Evolutionary conservation across 2,797 vertebrate species (phyloP), one percentile per base, ranked within the genome.

Genomic region (Poecilia velifera): DNA sequence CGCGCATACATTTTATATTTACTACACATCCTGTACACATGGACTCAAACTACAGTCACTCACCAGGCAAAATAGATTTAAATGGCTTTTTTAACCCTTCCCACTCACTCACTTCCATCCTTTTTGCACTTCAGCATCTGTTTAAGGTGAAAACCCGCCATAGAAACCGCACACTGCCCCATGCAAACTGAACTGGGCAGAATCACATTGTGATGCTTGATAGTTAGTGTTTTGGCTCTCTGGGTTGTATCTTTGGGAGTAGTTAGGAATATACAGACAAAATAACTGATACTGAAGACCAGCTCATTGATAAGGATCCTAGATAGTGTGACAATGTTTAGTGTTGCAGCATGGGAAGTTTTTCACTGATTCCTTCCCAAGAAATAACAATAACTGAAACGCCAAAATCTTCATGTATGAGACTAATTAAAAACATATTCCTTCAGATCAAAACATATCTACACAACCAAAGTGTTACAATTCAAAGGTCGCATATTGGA

Each of bases 61-160:
- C 96, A 93, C 81, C 96, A 97, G 95, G 96, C 96, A 96, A 96
- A 97, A 96, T 94, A 96, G 95, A 93, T 94, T 95, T 92, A 93
- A 93, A 97, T 97, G 96, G 96, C 96, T 97, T 95, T 96, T 96
- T 96, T 57, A 93, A 89, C 78, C 91, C 84, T 88, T 78, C 78
- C 78, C 72, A 47, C 78, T 87, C 87, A 84, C 81, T 87, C 89
- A 81, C 81, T 85, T 73, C 0, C 82, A 83, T 83, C 83, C 78
- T 80, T 85, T 84, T 79, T 84, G 57, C 79, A 2, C 85, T 86
- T 89, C 73, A 84, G 82, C 85, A 84, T 89, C 87, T 82, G 80
- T 78, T 88, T 90, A 87, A 91, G 88, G 28, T 25, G 83, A 89
- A 90, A 88, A 72, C 78, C 78, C 80, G 86, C 88, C 85, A 78